Base-by-base conservation (phyloP, 1,140 invertebrate species). In the Schlechtendalia chinensis region DNA sequence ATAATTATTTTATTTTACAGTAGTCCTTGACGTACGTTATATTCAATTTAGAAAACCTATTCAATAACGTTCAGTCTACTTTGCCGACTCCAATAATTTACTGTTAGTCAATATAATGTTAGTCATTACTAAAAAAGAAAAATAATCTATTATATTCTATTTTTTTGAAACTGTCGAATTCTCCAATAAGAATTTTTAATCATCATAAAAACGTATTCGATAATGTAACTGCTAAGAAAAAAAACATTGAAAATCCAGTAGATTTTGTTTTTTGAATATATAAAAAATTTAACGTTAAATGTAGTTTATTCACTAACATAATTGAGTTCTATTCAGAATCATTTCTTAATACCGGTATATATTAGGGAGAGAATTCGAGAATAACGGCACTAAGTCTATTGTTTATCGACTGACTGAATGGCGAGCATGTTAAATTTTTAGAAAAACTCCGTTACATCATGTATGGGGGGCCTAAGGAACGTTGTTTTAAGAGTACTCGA, bases 381-480 rank as follows among this genome's bases (percentile, higher is more conserved):
- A 69, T 39, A 69, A 69, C n/a, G 11, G 45, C 45, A 45, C n/a
- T 19, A 24, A 22, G n/a, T 11, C 74, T n/a, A 77, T 77, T 77
- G 74, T 77, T 77, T 77, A 39, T 8, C 32, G 32, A 39, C 3
- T 39, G 32, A 39, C 32, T 56, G 54, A 77, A 58, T 45, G 54
- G 32, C 47, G 47, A 54, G 47, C 47, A 58, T 58, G 56, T 77
- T 39, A 24, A 59, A 45, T 54, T 50, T 74, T 39, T 39, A 77
- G 14, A 77, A 77, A 77, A 77, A 77, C 56, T 77, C 54, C 53
- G 74, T 77, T 58, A 58, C 74, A 32, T 58, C 74, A 45, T n/a
- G 32, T 22, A 77, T 39, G 71, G 54, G 17, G 32, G 19, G 32
- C 5, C 59, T 59, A 58, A 27, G 19, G 19, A 77, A 77, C 54